These are phyloP conservation scores for Leucoptera coffeella DNA, from an alignment of 2,888 invertebrate species.

Conservation along the genomic window DNA sequence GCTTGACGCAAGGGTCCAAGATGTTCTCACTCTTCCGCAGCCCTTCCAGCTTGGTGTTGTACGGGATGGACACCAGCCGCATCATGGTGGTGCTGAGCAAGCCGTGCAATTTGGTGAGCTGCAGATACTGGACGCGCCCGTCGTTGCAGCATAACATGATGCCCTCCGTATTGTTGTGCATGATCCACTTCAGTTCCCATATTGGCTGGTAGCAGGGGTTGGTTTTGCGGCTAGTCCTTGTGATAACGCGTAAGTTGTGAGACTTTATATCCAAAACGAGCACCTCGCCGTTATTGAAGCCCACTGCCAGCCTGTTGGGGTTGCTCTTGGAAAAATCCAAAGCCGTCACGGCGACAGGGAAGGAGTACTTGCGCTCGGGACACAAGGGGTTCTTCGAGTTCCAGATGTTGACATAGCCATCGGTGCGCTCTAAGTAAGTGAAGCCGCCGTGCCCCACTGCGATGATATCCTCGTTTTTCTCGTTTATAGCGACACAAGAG, in stretches of 20 bases:
- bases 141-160: conserved; percentile 57
- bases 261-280: conserved; percentile 65
- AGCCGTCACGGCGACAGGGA: conserved; percentile 59
- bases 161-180: conserved; percentile 25
- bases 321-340: conserved; percentile 62
- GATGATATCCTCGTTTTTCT: conserved; percentile 61
- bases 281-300: conserved; percentile 67
- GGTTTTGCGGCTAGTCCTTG: conserved; percentile 46
- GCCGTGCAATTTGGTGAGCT: conserved; percentile 50
- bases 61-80: conserved; percentile 60
- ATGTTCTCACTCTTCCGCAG: conserved; percentile 19
- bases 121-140: conserved; percentile 53
- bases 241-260: conserved; percentile 40
- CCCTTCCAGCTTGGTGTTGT: conserved; percentile 55
- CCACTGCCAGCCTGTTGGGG: conserved; percentile 69
- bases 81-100: conserved; percentile 59
- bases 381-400: conserved; percentile 73
- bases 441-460: conserved; percentile 72
- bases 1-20: conserved; percentile 25
- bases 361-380: conserved; percentile 64
- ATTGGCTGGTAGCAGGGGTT: conserved; percentile 63
- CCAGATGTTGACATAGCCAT: conserved; percentile 70
- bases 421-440: conserved; percentile 44
- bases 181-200: conserved; percentile 61
- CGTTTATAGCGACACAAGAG: conserved; percentile 60